phyloP scores from a whole-genome alignment of 2,888 invertebrate genomes.

The Erpobdella octoculata region DNA sequence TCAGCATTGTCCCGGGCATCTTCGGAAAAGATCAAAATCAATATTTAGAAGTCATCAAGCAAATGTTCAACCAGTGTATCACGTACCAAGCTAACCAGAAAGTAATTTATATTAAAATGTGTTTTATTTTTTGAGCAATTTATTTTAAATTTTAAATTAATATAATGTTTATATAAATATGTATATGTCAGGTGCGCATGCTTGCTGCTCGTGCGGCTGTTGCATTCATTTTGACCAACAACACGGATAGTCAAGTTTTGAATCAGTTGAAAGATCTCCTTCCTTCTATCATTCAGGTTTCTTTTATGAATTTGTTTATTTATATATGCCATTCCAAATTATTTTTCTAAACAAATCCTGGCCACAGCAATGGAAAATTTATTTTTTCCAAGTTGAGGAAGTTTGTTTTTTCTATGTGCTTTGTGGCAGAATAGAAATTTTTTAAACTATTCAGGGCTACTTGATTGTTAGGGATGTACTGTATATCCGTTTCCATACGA shows the following conservation, averaged over 20 bases:
- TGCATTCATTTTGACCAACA: constrained; percentile 80
- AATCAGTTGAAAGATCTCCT: constrained; percentile 80
- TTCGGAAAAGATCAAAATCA: constrained; percentile 90
- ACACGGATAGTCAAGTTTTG: constrained; percentile 80
- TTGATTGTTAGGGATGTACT: too few species aligned
- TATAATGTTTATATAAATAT: neutral
- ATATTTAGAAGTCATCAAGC: constrained; percentile 84
- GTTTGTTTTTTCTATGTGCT: too few species aligned
- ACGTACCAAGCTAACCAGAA: constrained; percentile 66
- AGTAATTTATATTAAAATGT: constrained; percentile 51
- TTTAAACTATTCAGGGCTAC: too few species aligned
- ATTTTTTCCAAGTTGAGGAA: too few species aligned
- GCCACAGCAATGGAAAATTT: neutral
- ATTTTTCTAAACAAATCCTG: constrained; percentile 11
- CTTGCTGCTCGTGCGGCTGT: constrained; percentile 57
- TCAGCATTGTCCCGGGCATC: constrained; percentile 82
- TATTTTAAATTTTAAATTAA: neutral
- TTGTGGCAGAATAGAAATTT: too few species aligned
- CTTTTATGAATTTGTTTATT: neutral
- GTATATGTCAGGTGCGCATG: constrained; percentile 42
- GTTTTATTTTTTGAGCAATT: neutral
- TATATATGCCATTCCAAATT: neutral
- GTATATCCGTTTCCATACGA: too few species aligned
- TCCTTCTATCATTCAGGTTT: constrained; percentile 56
- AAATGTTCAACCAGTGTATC: constrained; percentile 79